Evolutionary conservation across 2,113 vertebrate genomes (phyloP).

Genomic region (Noturus placidus): DNA sequence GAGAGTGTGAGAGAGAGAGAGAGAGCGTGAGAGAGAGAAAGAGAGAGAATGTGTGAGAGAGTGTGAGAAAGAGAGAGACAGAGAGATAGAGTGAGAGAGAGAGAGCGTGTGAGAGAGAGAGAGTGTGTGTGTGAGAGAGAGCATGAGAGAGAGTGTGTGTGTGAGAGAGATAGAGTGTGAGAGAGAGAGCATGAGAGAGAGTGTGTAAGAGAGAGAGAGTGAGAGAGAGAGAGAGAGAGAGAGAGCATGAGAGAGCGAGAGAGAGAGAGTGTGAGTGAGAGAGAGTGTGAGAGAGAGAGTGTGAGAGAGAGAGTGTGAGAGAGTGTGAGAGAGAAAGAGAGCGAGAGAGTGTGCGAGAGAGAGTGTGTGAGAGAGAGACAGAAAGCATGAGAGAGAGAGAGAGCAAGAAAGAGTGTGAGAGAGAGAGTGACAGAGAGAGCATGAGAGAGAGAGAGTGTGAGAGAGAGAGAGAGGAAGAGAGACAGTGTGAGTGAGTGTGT

Average conservation of each 20-base stretch:
- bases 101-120: neutral
- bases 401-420: neutral
- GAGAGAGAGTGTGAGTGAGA: neutral
- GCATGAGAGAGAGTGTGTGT: neutral
- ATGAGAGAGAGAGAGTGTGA: neutral
- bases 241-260: neutral
- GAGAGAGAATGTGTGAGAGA: neutral
- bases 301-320: neutral
- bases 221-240: neutral
- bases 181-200: neutral
- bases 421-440: neutral
- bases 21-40: neutral
- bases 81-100: neutral
- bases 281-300: neutral
- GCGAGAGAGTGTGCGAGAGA: neutral
- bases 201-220: neutral
- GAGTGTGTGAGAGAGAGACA: neutral
- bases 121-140: neutral
- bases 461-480: neutral
- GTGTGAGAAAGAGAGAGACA: neutral
- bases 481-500: no score
- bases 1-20: neutral
- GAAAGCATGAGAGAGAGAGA: neutral
- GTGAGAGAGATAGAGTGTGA: neutral
- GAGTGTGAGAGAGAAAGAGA: neutral